These are phyloP conservation scores for Corythornis cristatus DNA, from an alignment of 2,113 vertebrate genomes.

Conservation along the genomic window DNA sequence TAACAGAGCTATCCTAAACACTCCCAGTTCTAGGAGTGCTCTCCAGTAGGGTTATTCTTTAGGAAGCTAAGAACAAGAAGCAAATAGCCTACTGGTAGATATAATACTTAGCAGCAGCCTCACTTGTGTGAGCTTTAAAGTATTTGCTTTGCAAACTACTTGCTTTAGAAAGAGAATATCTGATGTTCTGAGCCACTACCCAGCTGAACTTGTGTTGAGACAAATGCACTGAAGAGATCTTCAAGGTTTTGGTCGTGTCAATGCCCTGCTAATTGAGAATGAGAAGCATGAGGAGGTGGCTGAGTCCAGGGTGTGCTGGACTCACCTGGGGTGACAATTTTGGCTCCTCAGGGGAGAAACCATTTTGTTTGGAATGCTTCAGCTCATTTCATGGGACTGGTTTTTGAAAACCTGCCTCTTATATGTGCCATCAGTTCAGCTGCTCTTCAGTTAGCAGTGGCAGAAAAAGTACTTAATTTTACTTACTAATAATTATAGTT, in stretches of 20 bases:
- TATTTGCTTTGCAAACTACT: not conserved
- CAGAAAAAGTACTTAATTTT: not conserved
- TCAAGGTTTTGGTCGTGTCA: not conserved
- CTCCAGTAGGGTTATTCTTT: not conserved
- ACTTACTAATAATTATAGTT: not conserved
- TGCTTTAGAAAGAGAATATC: not conserved
- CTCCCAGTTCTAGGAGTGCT: not conserved
- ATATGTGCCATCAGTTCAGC: not conserved
- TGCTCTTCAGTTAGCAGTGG: not conserved
- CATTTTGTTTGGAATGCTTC: not conserved
- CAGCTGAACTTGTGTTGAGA: not conserved
- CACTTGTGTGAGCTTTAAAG: not conserved
- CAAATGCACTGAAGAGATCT: not conserved
- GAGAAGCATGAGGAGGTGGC: not conserved
- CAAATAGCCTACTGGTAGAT: not conserved
- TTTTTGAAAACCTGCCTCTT: not conserved
- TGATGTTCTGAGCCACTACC: not conserved
- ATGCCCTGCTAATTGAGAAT: not conserved
- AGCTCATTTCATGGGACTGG: not conserved
- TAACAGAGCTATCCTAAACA: not conserved
- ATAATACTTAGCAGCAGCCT: not conserved
- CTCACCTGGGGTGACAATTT: not conserved
- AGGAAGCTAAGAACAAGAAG: not conserved
- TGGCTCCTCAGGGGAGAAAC: not conserved
- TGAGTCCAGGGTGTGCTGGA: not conserved